Evolutionary conservation across 2,888 invertebrate species (phyloP).

Genomic region (Chalcis sispes): DNA sequence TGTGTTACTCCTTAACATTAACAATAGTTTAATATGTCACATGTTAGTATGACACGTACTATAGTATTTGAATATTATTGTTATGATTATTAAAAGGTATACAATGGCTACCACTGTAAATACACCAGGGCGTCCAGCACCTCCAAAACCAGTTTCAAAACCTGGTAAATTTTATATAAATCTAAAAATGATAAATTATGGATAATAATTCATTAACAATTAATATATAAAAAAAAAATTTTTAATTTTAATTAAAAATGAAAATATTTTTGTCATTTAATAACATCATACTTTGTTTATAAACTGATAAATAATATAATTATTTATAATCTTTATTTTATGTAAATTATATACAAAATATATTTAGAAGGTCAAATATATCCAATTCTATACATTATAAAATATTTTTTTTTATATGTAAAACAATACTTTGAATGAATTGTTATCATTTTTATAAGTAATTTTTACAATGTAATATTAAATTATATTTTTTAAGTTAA

Average conservation of each 20-base stretch:
- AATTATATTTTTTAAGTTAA: background rate
- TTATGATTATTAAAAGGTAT: constrained; percentile 47
- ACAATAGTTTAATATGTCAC: constrained; percentile 33
- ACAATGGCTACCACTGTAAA: constrained; percentile 63
- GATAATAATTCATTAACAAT: constrained; percentile 23
- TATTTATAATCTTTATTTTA: too few relatives aligned
- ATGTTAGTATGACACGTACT: constrained; percentile 44
- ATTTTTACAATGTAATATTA: background rate
- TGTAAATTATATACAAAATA: background rate
- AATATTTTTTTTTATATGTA: too few relatives aligned
- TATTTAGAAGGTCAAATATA: too few relatives aligned
- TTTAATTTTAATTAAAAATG: constrained; percentile 10
- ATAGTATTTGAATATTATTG: constrained; percentile 43
- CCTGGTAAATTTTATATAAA: constrained; percentile 70
- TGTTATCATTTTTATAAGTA: background rate
- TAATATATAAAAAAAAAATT: too few relatives aligned
- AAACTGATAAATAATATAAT: too few relatives aligned
- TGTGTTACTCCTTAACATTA: constrained; percentile 3
- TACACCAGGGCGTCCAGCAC: constrained; percentile 64
- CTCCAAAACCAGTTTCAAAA: constrained; percentile 72
- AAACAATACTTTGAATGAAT: constrained; percentile 30
- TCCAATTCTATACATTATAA: too few relatives aligned
- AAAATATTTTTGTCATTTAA: constrained; percentile 2
- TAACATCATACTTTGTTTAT: constrained; percentile 20
- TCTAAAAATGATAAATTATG: constrained; percentile 32